Base-by-base conservation (phyloP, 92 coral and sea anemone genomes). In the Epizoanthus rinbou region DNA sequence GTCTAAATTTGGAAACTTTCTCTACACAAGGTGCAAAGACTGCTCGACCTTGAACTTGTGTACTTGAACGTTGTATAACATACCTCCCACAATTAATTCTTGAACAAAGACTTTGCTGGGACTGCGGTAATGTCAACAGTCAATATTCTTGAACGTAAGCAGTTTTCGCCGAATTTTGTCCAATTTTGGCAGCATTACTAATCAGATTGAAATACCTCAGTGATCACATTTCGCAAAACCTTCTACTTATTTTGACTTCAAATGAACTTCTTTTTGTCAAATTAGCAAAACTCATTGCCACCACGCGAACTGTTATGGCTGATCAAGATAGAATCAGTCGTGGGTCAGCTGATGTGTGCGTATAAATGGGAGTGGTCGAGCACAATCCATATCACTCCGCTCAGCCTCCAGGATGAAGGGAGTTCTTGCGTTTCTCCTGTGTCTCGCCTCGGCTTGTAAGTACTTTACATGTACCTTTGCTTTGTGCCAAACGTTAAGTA, bases 361-460 rank as follows among this genome's bases (percentile, higher is more conserved):
- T 13, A 62, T 78, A 78, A 78, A 78, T 19, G 33, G 69, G 82
- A 78, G 82, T 23, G 57, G 35, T 43, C 57, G 60, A 57, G 39
- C 39, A 2, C 6, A 25, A 15, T 0, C 4, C 47, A 14, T 17
- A 62, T 62, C 21, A 62, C 82, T 78, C 82, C 72, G 82, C 82
- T 78, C 82, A 78, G 13, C 82, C 58, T 22, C n/a, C 41, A 43
- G 82, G 82, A 78, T 78, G 82, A 78, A 78, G 82, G 82, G 82
- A 78, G 82, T 62, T 62, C 4, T 78, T 22, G 7, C 69, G 9
- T 14, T 62, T 78, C 71, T 78, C 11, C 22, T 78, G 39, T 78
- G 60, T 22, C 39, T 62, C 8, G 24, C 72, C 69, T 19, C 82
- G 72, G 82, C 72, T 78, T 78, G 82, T 78, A 78, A 78, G 82